Evolutionary conservation across 2,113 vertebrate genomes (phyloP).

Genomic region (Pluvialis apricaria): DNA sequence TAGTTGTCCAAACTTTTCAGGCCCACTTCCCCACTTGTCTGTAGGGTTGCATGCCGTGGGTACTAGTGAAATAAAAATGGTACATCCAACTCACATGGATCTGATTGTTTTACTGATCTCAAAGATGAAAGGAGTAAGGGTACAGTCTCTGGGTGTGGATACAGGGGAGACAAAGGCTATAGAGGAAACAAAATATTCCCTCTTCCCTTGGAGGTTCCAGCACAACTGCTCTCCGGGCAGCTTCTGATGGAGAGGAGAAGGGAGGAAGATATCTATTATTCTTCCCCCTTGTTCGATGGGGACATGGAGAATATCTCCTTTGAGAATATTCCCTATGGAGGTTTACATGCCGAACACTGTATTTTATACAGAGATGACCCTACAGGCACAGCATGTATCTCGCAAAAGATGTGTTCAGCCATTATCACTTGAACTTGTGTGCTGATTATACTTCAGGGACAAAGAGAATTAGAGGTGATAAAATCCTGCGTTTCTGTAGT

Average conservation of each 20-base stretch:
- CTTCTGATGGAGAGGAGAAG: background rate
- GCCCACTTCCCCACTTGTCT: background rate
- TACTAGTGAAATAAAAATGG: background rate
- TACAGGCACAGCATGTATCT: background rate
- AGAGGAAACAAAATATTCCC: background rate
- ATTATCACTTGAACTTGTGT: background rate
- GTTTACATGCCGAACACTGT: background rate
- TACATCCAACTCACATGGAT: background rate
- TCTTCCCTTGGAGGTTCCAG: background rate
- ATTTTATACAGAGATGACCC: background rate
- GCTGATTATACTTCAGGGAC: background rate
- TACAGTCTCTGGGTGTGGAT: fast-evolving
- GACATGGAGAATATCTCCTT: background rate
- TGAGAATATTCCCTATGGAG: background rate
- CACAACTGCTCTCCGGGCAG: fast-evolving
- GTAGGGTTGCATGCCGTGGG: fast-evolving
- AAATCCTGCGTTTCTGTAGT: background rate
- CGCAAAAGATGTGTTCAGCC: background rate
- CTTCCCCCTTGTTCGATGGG: background rate
- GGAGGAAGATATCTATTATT: background rate
- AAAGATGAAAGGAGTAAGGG: background rate
- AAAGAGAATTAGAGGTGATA: background rate
- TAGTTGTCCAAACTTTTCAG: background rate
- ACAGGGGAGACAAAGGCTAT: background rate
- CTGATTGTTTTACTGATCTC: background rate